phyloP scores from a whole-genome alignment of 2,888 invertebrate species.

The Agrochola lota region DNA sequence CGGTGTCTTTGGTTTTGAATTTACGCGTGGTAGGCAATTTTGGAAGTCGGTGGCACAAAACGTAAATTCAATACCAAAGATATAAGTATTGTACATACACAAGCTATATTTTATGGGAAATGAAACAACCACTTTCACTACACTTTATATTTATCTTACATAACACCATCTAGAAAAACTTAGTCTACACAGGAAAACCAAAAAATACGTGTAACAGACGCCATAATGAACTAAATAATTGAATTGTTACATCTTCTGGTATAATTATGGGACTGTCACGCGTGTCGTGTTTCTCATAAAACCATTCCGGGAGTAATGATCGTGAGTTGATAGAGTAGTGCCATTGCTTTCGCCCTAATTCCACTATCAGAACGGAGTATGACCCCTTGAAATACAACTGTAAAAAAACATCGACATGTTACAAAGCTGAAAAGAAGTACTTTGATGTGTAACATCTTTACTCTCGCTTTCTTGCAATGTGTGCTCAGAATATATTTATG shows the following conservation, averaged over 20 bases:
- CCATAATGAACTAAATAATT: slow-evolving; percentile 69
- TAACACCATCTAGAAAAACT: background rate
- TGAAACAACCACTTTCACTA: background rate
- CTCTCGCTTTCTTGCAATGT: too few species aligned
- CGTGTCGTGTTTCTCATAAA: slow-evolving; percentile 70
- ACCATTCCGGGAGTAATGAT: slow-evolving; percentile 76
- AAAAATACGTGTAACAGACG: slow-evolving; percentile 44
- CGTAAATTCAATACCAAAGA: too few species aligned
- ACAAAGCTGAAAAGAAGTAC: background rate
- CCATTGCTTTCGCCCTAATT: slow-evolving; percentile 68
- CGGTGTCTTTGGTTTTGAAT: too few species aligned
- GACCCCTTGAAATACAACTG: slow-evolving; percentile 70
- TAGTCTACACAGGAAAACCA: slow-evolving; percentile 16
- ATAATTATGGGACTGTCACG: slow-evolving; percentile 65
- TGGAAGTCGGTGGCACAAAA: too few species aligned
- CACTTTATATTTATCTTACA: background rate
- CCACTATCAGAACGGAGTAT: slow-evolving; percentile 71
- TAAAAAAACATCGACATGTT: background rate
- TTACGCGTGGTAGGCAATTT: too few species aligned
- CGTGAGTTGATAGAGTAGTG: slow-evolving; percentile 72
- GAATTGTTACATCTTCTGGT: slow-evolving; percentile 68
- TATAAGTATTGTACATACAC: too few species aligned
- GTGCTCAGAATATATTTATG: too few species aligned
- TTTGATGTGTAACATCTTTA: too few species aligned
- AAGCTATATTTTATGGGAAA: background rate